Evolutionary conservation across 2,113 vertebrate genomes (phyloP).

Genomic region (Oceanites oceanicus): DNA sequence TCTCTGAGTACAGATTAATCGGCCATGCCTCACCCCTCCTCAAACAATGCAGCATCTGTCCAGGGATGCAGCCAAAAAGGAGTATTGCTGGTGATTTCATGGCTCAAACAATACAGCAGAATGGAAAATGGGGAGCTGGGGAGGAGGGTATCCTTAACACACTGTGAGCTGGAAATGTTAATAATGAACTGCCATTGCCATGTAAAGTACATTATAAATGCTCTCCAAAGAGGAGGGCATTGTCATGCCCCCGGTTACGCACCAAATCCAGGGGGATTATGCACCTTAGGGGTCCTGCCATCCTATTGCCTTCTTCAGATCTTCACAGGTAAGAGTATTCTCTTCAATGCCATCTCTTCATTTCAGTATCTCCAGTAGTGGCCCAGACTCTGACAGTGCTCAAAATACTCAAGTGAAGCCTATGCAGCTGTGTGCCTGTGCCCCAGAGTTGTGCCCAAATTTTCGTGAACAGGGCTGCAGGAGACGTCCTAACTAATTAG

Average conservation of each 20-base stretch:
- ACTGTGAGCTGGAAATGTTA: not conserved
- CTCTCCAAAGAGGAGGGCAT: not conserved
- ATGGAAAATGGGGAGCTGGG: not conserved
- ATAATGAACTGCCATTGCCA: no score
- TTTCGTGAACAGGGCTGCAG: not conserved
- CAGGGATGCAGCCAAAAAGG: not conserved
- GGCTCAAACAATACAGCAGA: not conserved
- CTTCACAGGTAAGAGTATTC: not conserved
- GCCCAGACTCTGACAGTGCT: not conserved
- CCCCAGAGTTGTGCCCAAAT: not conserved
- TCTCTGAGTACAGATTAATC: conserved; percentile 46
- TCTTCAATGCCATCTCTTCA: not conserved
- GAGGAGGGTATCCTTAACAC: not conserved
- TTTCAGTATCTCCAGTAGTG: not conserved
- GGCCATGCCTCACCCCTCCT: not conserved
- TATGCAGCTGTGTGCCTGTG: not conserved
- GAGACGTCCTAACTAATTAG: fast-evolving
- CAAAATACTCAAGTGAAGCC: not conserved
- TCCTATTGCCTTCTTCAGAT: not conserved
- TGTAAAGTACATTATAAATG: not conserved
- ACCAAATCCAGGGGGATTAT: not conserved
- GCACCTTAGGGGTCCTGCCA: not conserved
- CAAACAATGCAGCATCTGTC: conserved; percentile 42
- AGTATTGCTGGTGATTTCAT: not conserved
- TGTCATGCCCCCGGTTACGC: not conserved